Percentiles rank a stretch among this genome's conserved stretches.
phyloP scores from a whole-genome alignment of 2,888 invertebrate species.

The Diarsia rubi region DNA sequence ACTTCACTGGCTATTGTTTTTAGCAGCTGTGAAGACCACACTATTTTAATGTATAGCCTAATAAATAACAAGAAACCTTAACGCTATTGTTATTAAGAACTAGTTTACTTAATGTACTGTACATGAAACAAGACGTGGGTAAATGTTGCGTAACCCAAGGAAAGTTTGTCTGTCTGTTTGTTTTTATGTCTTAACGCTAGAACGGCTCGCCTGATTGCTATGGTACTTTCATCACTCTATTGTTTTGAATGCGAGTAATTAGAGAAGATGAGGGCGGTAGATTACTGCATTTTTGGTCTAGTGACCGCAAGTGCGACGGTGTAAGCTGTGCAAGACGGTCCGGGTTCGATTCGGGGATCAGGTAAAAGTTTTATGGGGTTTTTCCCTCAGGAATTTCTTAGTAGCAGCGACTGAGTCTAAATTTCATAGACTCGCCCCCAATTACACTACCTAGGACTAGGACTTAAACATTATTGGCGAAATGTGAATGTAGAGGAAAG shows the following conservation, averaged over 20 bases:
- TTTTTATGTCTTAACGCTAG: slow-evolving; percentile 37
- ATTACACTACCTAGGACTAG: too few relatives aligned
- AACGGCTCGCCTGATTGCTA: slow-evolving; percentile 28
- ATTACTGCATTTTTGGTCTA: too few relatives aligned
- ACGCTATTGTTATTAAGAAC: slow-evolving; percentile 34
- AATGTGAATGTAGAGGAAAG: too few relatives aligned
- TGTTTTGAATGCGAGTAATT: slow-evolving; percentile 33
- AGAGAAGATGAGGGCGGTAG: not conserved
- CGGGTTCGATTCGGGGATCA: too few relatives aligned
- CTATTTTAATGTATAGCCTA: slow-evolving; percentile 33
- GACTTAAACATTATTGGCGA: too few relatives aligned
- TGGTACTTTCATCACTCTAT: slow-evolving; percentile 28
- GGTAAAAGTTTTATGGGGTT: too few relatives aligned
- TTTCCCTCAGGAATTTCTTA: too few relatives aligned
- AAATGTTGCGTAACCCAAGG: slow-evolving; percentile 44
- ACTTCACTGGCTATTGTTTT: slow-evolving; percentile 65
- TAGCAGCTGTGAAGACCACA: slow-evolving; percentile 27
- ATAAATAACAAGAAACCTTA: slow-evolving; percentile 41
- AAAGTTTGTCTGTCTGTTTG: slow-evolving; percentile 42
- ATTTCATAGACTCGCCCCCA: too few relatives aligned
- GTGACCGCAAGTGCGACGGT: too few relatives aligned
- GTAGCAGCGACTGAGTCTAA: too few relatives aligned
- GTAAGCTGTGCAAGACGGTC: too few relatives aligned
- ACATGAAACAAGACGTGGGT: slow-evolving; percentile 25
- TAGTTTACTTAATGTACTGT: slow-evolving; percentile 30